Conservation (phyloP, 2,888 invertebrate genomes). For the Lordiphosa fenestrarum region DNA sequence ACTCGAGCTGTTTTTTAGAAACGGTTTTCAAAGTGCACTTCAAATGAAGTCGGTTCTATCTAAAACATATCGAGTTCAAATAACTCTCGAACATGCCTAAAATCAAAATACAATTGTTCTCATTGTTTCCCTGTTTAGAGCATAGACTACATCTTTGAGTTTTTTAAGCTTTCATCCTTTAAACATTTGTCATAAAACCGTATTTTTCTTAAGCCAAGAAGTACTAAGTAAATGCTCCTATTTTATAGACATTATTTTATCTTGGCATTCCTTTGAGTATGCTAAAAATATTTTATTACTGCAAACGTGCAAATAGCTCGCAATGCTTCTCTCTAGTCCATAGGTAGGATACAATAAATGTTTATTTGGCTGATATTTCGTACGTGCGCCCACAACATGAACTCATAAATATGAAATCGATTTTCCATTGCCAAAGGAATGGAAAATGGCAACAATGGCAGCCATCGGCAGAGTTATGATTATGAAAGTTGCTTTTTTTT, state of each 20-base stretch:
- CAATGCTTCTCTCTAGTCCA: constrained; percentile 18
- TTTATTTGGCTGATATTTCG: constrained; percentile 45
- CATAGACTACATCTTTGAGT: no score
- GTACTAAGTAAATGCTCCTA: constrained; percentile 10
- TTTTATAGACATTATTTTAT: constrained; percentile 36
- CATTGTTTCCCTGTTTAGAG: no score
- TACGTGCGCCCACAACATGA: constrained; percentile 64
- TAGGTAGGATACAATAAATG: constrained; percentile 30
- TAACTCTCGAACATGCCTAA: no score
- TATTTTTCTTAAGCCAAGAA: constrained; percentile 7
- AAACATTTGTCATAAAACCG: no score
- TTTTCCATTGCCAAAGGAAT: constrained; percentile 48
- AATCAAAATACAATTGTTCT: no score
- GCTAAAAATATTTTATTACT: constrained; percentile 46
- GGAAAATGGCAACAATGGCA: constrained; percentile 43
- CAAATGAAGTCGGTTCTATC: no score
- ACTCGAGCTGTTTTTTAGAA: no score
- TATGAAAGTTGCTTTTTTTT: constrained; percentile 49
- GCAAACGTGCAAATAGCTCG: constrained; percentile 40
- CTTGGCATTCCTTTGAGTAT: constrained; percentile 29
- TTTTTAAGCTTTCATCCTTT: no score
- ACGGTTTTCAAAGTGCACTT: no score
- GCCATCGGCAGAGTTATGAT: constrained; percentile 64
- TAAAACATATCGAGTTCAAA: no score
- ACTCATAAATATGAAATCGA: constrained; percentile 74